A percentile compares a stretch with the other conserved stretches of the same genome.
Evolutionary conservation across 2,113 vertebrate species (phyloP).

Genomic region (Aix galericulata): DNA sequence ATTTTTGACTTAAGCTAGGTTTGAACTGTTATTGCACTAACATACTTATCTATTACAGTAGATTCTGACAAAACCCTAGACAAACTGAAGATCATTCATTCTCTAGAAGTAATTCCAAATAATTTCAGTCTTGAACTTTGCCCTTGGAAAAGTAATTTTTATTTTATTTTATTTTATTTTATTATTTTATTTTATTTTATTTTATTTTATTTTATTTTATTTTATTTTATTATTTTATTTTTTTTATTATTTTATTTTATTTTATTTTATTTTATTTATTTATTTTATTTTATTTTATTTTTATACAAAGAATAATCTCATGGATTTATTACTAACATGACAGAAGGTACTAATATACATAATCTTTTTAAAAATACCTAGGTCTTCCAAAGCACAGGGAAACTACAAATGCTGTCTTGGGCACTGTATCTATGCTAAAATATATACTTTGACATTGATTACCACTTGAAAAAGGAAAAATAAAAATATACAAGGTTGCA

Average conservation of each 20-base stretch:
- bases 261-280: too few species aligned
- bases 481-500: background rate
- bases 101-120: constrained; percentile 18
- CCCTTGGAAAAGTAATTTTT: background rate
- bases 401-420: background rate
- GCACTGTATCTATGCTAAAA: background rate
- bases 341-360: background rate
- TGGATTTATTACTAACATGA: background rate
- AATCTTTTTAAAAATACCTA: background rate
- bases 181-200: too few species aligned
- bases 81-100: constrained; percentile 36
- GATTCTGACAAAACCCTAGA: background rate
- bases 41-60: too few species aligned
- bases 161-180: background rate
- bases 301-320: background rate
- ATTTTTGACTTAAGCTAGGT: background rate
- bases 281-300: background rate
- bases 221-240: too few species aligned
- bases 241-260: background rate
- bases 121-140: constrained; percentile 23
- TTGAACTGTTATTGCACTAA: background rate
- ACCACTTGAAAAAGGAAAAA: background rate
- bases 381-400: background rate
- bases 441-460: background rate
- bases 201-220: background rate